Evolutionary conservation across 2,888 invertebrate species (phyloP), one percentile per base, ranked within the genome.

Genomic region (Heliconius aoede): DNA sequence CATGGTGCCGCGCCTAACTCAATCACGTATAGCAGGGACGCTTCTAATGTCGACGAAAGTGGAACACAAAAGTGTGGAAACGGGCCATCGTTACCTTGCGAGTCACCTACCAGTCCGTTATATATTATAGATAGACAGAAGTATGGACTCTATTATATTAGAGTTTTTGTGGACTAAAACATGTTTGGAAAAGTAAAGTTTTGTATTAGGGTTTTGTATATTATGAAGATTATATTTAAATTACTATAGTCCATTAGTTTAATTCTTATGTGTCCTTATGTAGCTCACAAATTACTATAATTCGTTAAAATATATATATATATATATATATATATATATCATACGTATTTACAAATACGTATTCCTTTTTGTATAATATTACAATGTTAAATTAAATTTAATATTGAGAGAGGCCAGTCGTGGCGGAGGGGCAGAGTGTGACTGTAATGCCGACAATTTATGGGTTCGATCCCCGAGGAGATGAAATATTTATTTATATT

Each of bases 31-130:
- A 73, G 76, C 72, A 74, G 76, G 79, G 85, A 84, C 87, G 87
- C 89, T 87, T 84, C 88, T 91, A 91, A 90, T 90, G 89, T 87
- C 85, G 82, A 88, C 87, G 86, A 89, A 93, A 92, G 88, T 91
- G 85, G 92, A 88, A 87, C 91, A 85, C 87, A 85, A 86, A 86
- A 88, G 85, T 83, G 82, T 83, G 84, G 79, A 81, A 83, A 84
- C 82, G 76, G 82, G 81, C 81, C 82, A 80, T 65, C 78, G 79
- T 78, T 79, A 80, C 78, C 75, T 80, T 65, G 65, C 36, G n/a
- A 65, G 15, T 65, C 76, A 62, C 69, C 61, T 65, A 72, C 71
- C 67, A 76, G 74, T 76, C 71, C 61, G 68, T 69, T 62, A 62
- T 51, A 46, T 30, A 18, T 64, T 32, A 40, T 68, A 64, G 26